Conservation (phyloP, 2,888 invertebrate species). For the Himalopsyche anomala region DNA sequence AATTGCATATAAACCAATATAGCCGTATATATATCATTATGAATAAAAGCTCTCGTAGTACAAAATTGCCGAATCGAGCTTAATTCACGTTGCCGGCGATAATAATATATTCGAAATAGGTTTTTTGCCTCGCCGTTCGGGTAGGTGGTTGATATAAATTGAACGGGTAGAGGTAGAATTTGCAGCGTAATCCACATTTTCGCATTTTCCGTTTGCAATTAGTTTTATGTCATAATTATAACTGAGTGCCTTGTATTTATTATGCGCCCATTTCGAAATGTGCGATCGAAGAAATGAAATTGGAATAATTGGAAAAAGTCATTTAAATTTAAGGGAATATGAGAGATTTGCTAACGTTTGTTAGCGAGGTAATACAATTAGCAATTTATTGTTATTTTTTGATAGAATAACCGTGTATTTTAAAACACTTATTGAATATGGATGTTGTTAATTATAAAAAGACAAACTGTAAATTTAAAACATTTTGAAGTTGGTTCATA, state of each 20-base stretch:
- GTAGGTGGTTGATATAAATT: slow-evolving; percentile 27
- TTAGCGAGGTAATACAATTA: no score
- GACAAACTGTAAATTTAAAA: no score
- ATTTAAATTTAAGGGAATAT: no score
- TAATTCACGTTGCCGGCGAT: neutral
- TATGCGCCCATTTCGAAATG: neutral
- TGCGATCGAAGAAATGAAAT: neutral
- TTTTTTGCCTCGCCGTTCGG: neutral
- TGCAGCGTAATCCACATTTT: slow-evolving; percentile 31
- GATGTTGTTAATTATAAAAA: no score
- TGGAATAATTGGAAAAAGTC: neutral
- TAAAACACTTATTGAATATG: no score
- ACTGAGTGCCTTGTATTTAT: slow-evolving; percentile 7
- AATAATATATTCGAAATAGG: slow-evolving; percentile 36
- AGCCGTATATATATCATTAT: neutral
- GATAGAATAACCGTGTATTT: no score
- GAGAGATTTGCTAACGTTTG: no score
- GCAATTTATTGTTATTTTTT: no score
- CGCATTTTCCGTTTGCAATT: slow-evolving; percentile 18
- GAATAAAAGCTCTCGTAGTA: neutral
- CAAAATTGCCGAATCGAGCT: slow-evolving; percentile 7
- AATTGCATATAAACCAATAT: no score
- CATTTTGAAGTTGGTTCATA: no score
- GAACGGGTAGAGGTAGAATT: slow-evolving; percentile 3
- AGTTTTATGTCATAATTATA: slow-evolving; percentile 36